phyloP scores from a whole-genome alignment of 2,797 vertebrate species.

The Sebastes nivosus region DNA sequence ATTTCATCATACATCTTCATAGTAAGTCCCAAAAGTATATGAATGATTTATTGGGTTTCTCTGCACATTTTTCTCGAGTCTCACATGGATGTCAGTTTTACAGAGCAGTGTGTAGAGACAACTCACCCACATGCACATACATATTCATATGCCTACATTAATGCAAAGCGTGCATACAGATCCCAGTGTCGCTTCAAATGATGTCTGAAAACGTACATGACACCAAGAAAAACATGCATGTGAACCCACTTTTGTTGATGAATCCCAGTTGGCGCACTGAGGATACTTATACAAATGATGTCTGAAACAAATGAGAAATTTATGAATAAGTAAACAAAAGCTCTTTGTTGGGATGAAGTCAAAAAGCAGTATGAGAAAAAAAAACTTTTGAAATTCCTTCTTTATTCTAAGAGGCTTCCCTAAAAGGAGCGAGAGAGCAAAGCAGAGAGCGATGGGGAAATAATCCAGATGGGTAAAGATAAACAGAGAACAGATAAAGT shows the following conservation, averaged over 20 bases:
- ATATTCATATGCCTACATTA: not conserved
- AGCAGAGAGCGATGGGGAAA: conserved; percentile 8
- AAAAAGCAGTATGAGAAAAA: conserved; percentile 6
- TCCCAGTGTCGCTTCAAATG: conserved; percentile 1
- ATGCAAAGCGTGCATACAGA: not conserved
- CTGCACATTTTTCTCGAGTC: conserved; percentile 30
- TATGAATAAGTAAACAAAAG: conserved; percentile 60
- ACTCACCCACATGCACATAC: not conserved
- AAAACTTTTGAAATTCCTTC: conserved; percentile 10
- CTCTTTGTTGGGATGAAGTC: conserved; percentile 28
- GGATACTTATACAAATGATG: conserved; percentile 33
- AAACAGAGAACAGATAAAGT: conserved; percentile 34
- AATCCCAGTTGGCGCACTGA: conserved; percentile 1
- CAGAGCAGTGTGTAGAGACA: not conserved
- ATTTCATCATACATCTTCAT: conserved; percentile 74
- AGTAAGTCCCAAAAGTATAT: conserved; percentile 62
- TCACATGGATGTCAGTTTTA: conserved; percentile 33
- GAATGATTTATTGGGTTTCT: conserved; percentile 69
- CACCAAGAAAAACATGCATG: not conserved
- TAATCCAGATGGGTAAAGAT: conserved; percentile 35
- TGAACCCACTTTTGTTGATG: not conserved
- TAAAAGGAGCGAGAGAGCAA: conserved; percentile 1
- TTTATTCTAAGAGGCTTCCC: conserved; percentile 29
- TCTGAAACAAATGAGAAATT: conserved; percentile 41
- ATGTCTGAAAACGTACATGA: not conserved